Percentiles rank a stretch among this genome's conserved stretches.
phyloP scores from a whole-genome alignment of 2,113 vertebrate genomes.

The Python bivittatus region DNA sequence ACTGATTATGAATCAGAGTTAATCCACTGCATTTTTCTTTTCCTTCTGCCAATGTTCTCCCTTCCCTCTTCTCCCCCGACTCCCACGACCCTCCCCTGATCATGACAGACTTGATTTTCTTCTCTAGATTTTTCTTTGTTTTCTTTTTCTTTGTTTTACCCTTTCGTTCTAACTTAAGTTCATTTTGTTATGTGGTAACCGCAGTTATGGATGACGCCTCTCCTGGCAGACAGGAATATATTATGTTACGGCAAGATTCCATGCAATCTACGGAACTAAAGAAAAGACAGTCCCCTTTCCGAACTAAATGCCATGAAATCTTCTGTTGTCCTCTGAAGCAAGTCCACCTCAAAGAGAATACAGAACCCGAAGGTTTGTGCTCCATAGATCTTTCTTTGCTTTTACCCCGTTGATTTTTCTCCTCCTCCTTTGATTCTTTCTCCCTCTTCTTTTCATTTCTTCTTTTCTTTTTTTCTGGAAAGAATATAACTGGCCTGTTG shows the following conservation, averaged over 20 bases:
- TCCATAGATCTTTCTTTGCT: conserved; percentile 80
- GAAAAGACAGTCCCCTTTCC: conserved; percentile 99
- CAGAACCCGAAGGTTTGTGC: conserved; percentile 99
- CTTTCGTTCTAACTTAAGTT: conserved; percentile 87
- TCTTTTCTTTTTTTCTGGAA: conserved; percentile 28
- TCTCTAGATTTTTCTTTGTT: conserved; percentile 47
- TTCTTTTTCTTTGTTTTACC: conserved; percentile 40
- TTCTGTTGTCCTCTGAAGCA: conserved; percentile 99
- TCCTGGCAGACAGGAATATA: conserved; percentile 99
- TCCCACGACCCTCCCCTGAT: conserved; percentile 33
- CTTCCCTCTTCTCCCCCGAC: conserved; percentile 26
- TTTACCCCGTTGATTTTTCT: conserved; percentile 51
- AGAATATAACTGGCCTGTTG: conserved; percentile 71
- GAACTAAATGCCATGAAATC: conserved; percentile 99
- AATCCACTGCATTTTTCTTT: conserved; percentile 27
- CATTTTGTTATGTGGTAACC: conserved; percentile 97
- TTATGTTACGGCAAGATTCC: conserved; percentile 99
- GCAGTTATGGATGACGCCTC: conserved; percentile 99
- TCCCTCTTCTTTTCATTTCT: conserved; percentile 52
- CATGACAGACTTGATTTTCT: conserved; percentile 66
- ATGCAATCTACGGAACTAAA: conserved; percentile 99
- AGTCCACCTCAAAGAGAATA: conserved; percentile 95
- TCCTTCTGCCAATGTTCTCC: conserved; percentile 29
- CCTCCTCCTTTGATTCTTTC: conserved; percentile 38
- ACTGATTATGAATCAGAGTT: neutral